Base-by-base conservation (phyloP, 1,140 invertebrate species). In the Adoxophyes honmai region DNA sequence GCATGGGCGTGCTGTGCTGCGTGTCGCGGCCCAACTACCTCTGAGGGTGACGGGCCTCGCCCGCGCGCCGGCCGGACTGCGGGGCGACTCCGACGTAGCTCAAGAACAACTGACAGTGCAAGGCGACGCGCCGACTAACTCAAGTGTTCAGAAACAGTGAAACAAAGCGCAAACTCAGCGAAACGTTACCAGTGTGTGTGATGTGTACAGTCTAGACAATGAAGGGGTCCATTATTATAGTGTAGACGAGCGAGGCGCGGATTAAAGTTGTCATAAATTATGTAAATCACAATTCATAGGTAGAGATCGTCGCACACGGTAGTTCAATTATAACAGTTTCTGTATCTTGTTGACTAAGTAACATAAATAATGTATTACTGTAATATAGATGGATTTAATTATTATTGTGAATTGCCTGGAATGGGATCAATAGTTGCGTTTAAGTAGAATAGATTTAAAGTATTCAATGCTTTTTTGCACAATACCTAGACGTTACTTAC, bases 1-100 rank as follows among this genome's bases (percentile, higher is more conserved):
- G 92, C 75, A 92, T 93, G 91, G 91, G 91, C 57, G 89, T 92
- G n/a, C 86, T 93, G n/a, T 93, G 92, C 83, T 93, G 92, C 72
- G 89, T 92, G 73, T 91, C 91, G 13, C 81, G 91, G 61, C 91
- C 91, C 3, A 93, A 92, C 81, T 92, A 92, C 82, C 91, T 92
- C 78, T 93, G 91, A 93, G 87, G 84, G 81, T 85, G 75, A 82
- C 81, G 60, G 38, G 68, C 63, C 64, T 81, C 80, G 76, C 85
- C 80, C 37, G 62, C 70, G 56, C 55, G 78, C 73, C 76, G 71
- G 63, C 59, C 38, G 57, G 59, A 54, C 60, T 34, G 60, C 33
- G 54, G 58, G 15, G 39, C 62, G 35, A 48, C 42, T 21, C 28
- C 18, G 21, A 48, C 21, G 21, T 48, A 33, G 42, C 42, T 48